Evolutionary conservation across 2,113 vertebrate species (phyloP).

Genomic region (Megaleporinus macrocephalus): DNA sequence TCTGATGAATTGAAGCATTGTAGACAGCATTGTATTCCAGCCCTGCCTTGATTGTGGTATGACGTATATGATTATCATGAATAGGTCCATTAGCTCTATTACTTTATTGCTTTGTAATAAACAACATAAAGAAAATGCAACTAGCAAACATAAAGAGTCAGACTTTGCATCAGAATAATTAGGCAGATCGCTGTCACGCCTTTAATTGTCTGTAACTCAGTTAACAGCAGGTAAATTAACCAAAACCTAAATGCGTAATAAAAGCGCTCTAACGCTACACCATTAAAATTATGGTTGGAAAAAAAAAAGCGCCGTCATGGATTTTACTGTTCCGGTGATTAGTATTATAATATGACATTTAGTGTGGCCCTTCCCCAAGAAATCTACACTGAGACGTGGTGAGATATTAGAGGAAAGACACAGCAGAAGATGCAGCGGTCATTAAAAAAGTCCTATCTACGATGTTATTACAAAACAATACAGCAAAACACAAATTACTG

Average conservation of each 20-base stretch:
- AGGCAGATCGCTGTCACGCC: neutral
- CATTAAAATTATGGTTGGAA: neutral
- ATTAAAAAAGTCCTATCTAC: neutral
- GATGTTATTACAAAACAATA: neutral
- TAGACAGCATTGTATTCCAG: neutral
- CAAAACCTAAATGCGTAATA: neutral
- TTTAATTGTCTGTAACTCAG: constrained; percentile 21
- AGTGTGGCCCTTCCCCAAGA: neutral
- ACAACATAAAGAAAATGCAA: neutral
- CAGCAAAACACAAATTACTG: neutral
- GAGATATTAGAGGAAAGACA: neutral
- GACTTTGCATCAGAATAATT: neutral
- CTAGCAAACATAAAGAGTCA: neutral
- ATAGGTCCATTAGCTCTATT: neutral
- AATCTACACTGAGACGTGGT: neutral
- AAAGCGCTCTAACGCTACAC: neutral
- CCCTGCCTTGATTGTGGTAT: neutral
- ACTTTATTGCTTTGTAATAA: neutral
- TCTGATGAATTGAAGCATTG: neutral
- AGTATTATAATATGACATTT: neutral
- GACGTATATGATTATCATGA: neutral
- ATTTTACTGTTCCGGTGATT: neutral
- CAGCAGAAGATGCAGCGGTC: neutral
- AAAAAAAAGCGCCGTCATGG: neutral
- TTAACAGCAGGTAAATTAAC: constrained; percentile 24